Base-by-base conservation (phyloP, 2,888 invertebrate species). In the Tinea pellionella region DNA sequence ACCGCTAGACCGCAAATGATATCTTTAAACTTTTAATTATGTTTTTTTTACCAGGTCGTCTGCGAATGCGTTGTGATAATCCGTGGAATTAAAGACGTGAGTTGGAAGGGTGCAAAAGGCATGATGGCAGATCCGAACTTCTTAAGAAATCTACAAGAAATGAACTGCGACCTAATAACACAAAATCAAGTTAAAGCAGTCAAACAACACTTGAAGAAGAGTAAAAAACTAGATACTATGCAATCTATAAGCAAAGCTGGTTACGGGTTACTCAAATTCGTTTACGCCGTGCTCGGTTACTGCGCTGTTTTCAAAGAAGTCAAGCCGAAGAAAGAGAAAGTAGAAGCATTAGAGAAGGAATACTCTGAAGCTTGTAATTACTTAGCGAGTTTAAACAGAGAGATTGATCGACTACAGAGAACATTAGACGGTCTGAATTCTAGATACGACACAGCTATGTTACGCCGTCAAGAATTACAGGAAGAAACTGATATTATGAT, bases 61-160 rank as follows among this genome's bases (percentile, higher is more conserved):
- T 95, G 95, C 72, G 97, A 97, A 74, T 96, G 96, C 72, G 93
- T 97, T 16, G 94, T 93, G 0, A 95, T 97, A 59, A 89, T 97
- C 61, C 90, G 93, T 63, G 95, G 94, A 1, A 88, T 92, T 55
- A 94, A 93, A 67, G 97, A 97, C 65, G 91, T 96, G 2, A 94
- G 92, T 51, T 97, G 97, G 97, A 96, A 96, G 75, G 90, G 93
- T 0, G 96, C 96, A 0, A 96, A 94, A 77, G 94, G 90, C 1
- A 94, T 97, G 93, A 96, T 97, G 96, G 92, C 95, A 0, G 97
- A 97, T 72, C 93, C 95, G 0, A 93, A 90, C 75, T 97, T 97
- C 78, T 77, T 97, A 41, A 89, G 90, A 59, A 90, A 90, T 60
- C 86, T 97, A 37, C 93, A 93, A 78, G 95, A 96, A 75, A 93